Conservation (phyloP, 2,797 vertebrate species). For the Enteromius afrohamiltoni region DNA sequence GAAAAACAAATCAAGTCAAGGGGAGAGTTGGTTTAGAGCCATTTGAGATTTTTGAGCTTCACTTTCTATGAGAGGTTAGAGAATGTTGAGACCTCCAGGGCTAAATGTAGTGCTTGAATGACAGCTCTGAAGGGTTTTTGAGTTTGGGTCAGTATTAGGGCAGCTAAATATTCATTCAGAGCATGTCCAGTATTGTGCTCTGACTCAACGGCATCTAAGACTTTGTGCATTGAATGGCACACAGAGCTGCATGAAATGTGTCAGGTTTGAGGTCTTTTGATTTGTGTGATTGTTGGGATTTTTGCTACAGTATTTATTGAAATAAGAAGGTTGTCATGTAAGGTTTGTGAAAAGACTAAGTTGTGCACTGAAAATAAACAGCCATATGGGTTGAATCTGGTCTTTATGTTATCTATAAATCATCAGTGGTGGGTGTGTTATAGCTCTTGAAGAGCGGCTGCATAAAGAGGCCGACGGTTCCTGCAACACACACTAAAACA, state of each 20-base stretch:
- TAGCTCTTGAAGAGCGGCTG: constrained; percentile 84
- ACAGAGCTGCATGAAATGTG: constrained; percentile 4
- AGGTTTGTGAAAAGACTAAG: not conserved
- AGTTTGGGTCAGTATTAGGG: constrained; percentile 26
- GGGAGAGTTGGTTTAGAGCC: not conserved
- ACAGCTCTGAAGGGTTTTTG: constrained; percentile 31
- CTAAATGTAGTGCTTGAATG: constrained; percentile 32
- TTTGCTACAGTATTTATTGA: constrained; percentile 14
- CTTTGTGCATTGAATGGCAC: constrained; percentile 11
- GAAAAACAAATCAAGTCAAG: constrained; percentile 15
- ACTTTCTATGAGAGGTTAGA: constrained; percentile 13
- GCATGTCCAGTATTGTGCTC: constrained; percentile 17
- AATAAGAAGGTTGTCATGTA: constrained; percentile 8
- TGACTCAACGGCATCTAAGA: constrained; percentile 3
- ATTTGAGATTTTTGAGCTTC: not conserved
- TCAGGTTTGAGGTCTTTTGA: constrained; percentile 10
- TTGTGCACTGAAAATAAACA: constrained; percentile 29
- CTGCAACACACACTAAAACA: constrained; percentile 79
- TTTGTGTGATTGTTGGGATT: constrained; percentile 4
- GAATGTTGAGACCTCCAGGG: constrained; percentile 5
- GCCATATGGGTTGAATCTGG: constrained; percentile 13
- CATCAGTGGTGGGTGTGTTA: constrained; percentile 70
- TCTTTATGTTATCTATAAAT: constrained; percentile 37
- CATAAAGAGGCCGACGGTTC: constrained; percentile 81
- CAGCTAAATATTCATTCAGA: constrained; percentile 14